Percentiles rank a stretch among this genome's conserved stretches.
Evolutionary conservation across 30 jellyfish, hydroid and myxozoan species (phyloP).

Genomic region (Catostylus mosaicus): DNA sequence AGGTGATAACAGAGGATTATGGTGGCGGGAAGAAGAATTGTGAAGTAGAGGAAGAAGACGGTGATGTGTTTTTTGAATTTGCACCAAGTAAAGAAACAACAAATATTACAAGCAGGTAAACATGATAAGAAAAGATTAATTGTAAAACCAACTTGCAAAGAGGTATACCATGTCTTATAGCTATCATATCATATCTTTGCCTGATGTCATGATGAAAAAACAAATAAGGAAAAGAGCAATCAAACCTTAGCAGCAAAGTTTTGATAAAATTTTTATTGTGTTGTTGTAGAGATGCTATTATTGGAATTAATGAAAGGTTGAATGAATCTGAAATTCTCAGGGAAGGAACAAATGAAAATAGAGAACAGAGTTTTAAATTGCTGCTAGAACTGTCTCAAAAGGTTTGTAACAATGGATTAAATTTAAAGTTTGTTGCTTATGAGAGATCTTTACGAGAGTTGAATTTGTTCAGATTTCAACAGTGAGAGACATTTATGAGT

Average conservation of each 20-base stretch:
- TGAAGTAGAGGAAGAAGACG: slow-evolving; percentile 65
- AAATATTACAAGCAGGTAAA: not conserved
- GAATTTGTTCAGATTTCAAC: no score
- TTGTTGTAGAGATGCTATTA: not conserved
- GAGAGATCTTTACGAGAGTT: no score
- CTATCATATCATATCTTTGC: not conserved
- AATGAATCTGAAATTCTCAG: slow-evolving; percentile 55
- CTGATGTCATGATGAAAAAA: not conserved
- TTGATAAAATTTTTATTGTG: no score
- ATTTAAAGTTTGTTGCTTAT: no score
- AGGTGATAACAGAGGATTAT: not conserved
- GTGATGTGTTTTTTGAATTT: slow-evolving; percentile 73
- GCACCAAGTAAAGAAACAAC: not conserved
- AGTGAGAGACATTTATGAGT: no score
- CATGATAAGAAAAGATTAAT: not conserved
- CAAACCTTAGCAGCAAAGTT: no score
- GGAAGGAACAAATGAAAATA: slow-evolving; percentile 59
- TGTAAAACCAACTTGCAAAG: not conserved
- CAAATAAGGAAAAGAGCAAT: not conserved
- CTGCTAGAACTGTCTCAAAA: slow-evolving; percentile 46
- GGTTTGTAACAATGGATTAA: slow-evolving; percentile 48
- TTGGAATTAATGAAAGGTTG: not conserved
- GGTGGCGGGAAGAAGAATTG: no score
- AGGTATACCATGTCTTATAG: not conserved
- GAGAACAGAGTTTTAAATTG: slow-evolving; percentile 56